Percentiles rank a stretch among this genome's conserved stretches.
These are phyloP conservation scores for Darevskia mixta DNA, from an alignment of 2,797 vertebrate species.

Conservation along the genomic window DNA sequence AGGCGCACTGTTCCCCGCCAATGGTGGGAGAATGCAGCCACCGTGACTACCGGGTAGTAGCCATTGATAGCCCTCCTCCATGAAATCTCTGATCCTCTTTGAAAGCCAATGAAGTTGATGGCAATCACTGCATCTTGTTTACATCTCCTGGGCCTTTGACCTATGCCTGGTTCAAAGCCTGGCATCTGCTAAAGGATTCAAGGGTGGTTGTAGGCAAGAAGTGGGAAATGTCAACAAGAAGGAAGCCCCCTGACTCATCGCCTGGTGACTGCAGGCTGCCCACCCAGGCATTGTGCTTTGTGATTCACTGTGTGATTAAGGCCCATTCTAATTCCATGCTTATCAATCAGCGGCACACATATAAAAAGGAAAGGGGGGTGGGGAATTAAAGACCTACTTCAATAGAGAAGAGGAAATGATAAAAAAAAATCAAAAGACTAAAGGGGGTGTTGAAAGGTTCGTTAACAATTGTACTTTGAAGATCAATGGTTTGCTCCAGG, in stretches of 20 bases:
- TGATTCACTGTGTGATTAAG: neutral
- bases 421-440: slow-evolving; percentile 24
- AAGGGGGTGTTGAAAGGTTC: slow-evolving; percentile 42
- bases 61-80: no score
- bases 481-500: slow-evolving; percentile 58
- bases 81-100: no score
- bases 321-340: neutral
- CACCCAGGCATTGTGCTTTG: slow-evolving; percentile 21
- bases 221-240: slow-evolving; percentile 33
- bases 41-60: no score
- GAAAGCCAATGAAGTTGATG: no score
- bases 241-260: slow-evolving; percentile 34
- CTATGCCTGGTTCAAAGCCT: neutral
- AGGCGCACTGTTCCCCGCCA: no score
- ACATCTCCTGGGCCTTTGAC: neutral
- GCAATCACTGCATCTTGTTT: no score
- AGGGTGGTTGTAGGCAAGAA: neutral
- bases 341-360: slow-evolving; percentile 52
- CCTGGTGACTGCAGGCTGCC: neutral
- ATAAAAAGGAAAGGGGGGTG: neutral
- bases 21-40: no score
- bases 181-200: neutral
- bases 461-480: slow-evolving; percentile 66
- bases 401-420: slow-evolving; percentile 28
- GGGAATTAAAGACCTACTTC: slow-evolving; percentile 40